Evolutionary conservation across 2,113 vertebrate species (phyloP), one percentile per base, ranked within the genome.

Genomic region (Pelvicachromis taeniatus): DNA sequence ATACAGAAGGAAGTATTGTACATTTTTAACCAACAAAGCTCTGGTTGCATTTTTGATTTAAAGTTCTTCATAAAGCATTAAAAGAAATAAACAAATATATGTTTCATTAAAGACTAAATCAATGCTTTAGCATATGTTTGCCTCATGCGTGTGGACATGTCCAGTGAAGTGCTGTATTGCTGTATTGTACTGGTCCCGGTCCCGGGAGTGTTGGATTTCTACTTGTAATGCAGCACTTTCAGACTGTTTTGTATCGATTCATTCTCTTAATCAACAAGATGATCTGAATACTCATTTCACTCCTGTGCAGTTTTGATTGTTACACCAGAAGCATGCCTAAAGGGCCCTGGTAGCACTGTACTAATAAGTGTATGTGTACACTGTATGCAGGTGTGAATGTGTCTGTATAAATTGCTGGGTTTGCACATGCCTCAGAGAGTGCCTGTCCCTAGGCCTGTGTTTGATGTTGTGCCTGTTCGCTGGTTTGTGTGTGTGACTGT

Each of bases 381-480:
- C 35, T 40, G 75, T 79, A 29, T 61, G 84, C 31, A 56, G 21
- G 79, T 81, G 45, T 78, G 61, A 85, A 58, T 70, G 58, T 63
- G 81, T 75, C 45, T 75, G 45, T 75, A 75, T 52, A 52, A 75
- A 75, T 13, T 38, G 73, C 81, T 53, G 26, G 80, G 61, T 78
- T 80, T 80, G 75, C 78, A 84, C 77, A 77, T 77, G 82, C 40
- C 80, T 56, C 86, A 65, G 42, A 40, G 56, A 2, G 23, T n/a
- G 35, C 77, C 68, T 81, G 83, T 87, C 79, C 52, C 77, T 17
- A 13, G 79, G 85, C 78, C 54, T 80, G 82, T 82, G 80, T 88
- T 90, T 92, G 88, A 89, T 85, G 80, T 54, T 42, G 81, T 55
- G 16, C 29, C 80, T 92, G 81, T 83, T 86, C 87, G 88, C 84